Evolutionary conservation across 2,797 vertebrate species (phyloP), one percentile per base, ranked within the genome.

Genomic region (Hippocampus kuda): DNA sequence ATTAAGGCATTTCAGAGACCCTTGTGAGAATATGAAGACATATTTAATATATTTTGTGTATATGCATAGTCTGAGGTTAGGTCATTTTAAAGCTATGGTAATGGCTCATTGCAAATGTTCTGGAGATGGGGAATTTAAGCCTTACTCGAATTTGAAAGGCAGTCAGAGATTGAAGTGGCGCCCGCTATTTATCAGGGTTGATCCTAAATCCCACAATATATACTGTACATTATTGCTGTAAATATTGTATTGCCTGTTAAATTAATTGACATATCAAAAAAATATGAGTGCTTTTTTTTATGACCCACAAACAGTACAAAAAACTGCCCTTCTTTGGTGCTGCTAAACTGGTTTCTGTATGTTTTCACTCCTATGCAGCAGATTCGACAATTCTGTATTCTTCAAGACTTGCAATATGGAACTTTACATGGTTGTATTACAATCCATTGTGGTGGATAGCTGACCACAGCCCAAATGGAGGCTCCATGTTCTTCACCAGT

Each of bases 91-190:
- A 10, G 53, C 24, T 54, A 10, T 51, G 75, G 78, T 65, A 75
- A 70, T 57, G 67, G 65, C 34, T 68, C 11, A 22, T 51, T 73
- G n/a, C 15, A 72, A 67, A 78, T 26, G n/a, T 54, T n/a, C 53
- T 12, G 11, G 3, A 72, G 24, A 69, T 76, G 81, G 71, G 81
- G 79, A 86, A 75, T 67, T 75, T 77, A 78, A 85, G 86, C 84
- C 86, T 84, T 83, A 82, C 56, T 61, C 66, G 65, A 18, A 27
- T 9, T 49, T 22, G n/a, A 63, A 62, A 38, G 34, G 34, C 34
- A 60, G 1, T 48, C 44, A 5, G 13, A 53, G 51, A 24, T 26
- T 24, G 10, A 24, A 12, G n/a, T n/a, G 9, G n/a, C n/a, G 13
- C 12, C 16, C 27, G 16, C 24, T 27, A 59, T 60, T 30, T 60